These are phyloP conservation scores for Phodopus roborovskii DNA, from an alignment of 2,113 vertebrate species.

Conservation along the genomic window DNA sequence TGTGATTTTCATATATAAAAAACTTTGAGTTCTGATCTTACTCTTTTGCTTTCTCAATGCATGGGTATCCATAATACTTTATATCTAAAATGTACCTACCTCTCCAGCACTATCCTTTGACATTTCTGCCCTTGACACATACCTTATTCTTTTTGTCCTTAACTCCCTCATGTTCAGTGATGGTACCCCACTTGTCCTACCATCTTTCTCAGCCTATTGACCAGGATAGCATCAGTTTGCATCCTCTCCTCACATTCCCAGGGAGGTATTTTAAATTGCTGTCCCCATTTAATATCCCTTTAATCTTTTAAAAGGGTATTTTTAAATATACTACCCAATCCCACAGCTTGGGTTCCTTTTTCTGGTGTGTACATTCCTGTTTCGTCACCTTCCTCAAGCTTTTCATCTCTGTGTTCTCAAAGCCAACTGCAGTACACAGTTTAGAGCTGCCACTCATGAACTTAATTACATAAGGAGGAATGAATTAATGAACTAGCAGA, in stretches of 20 bases:
- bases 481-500: not conserved
- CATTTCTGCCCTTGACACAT: not conserved
- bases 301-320: not conserved
- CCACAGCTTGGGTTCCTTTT: not conserved
- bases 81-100: not conserved
- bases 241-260: not conserved
- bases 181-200: rapidly evolving
- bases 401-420: conserved; percentile 16
- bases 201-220: not conserved
- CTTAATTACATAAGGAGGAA: not conserved
- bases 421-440: not conserved
- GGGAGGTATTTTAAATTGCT: not conserved
- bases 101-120: not conserved
- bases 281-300: not conserved
- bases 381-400: not conserved
- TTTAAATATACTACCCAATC: not conserved
- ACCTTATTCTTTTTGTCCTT: not conserved
- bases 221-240: not conserved
- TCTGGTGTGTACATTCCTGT: not conserved
- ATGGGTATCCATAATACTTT: not conserved
- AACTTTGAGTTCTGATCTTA: not conserved
- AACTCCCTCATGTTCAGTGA: not conserved
- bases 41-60: not conserved
- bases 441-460: not conserved
- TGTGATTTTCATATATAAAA: not conserved